Percentiles rank a stretch among this genome's conserved stretches.
These are phyloP conservation scores for Nephotettix cincticeps DNA, from an alignment of 1,140 invertebrate species.

Conservation along the genomic window DNA sequence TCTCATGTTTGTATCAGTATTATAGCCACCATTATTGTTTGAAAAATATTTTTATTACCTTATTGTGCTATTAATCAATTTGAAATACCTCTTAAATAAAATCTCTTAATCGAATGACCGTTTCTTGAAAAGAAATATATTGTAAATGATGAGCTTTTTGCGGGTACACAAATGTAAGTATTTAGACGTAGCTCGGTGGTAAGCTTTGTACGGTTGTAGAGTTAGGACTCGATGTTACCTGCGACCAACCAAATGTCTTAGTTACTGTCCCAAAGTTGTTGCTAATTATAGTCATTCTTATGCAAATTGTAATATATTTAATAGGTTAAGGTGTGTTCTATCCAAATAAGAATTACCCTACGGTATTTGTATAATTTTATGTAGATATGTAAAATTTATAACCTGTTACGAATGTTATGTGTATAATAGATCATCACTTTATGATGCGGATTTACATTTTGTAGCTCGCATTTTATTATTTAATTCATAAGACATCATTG, in stretches of 20 bases:
- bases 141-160: conserved; percentile 14
- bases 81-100: neutral
- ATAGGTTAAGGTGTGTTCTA: neutral
- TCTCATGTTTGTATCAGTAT: too few relatives aligned
- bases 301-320: conserved; percentile 14
- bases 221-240: conserved; percentile 8
- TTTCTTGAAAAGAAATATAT: conserved; percentile 6
- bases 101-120: neutral
- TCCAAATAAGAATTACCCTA: conserved; percentile 5
- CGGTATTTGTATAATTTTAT: conserved; percentile 15
- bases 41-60: neutral
- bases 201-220: conserved; percentile 19
- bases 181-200: neutral
- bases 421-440: conserved; percentile 3
- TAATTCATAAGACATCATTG: conserved; percentile 4
- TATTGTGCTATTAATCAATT: neutral
- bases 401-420: conserved; percentile 8
- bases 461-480: conserved; percentile 14
- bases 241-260: conserved; percentile 17
- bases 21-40: too few relatives aligned
- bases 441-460: conserved; percentile 7
- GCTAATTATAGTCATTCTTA: conserved; percentile 21
- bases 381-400: conserved; percentile 20
- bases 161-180: neutral
- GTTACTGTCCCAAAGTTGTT: conserved; percentile 23